Conservation (phyloP, 1,140 invertebrate species). For the Pseudomyrmex pallidus region DNA sequence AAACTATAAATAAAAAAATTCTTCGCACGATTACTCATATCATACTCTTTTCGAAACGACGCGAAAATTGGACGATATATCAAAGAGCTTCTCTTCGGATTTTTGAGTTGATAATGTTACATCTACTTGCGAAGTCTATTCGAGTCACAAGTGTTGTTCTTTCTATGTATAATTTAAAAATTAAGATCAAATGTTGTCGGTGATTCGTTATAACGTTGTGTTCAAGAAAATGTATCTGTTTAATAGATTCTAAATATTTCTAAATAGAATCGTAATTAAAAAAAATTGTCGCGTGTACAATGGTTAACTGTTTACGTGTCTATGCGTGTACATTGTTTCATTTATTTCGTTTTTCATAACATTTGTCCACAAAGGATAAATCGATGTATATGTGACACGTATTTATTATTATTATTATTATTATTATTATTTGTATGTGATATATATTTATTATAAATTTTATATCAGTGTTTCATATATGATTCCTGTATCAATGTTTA, state of each 20-base stretch:
- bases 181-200: constrained; percentile 2
- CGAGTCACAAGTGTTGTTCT: constrained; percentile 33
- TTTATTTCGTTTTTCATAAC: neutral
- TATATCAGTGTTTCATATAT: neutral
- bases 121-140: constrained; percentile 64
- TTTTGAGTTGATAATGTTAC: constrained; percentile 64
- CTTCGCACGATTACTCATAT: constrained; percentile 74
- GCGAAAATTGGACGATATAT: constrained; percentile 63
- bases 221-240: neutral
- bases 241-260: constrained; percentile 22
- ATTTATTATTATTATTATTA: neutral
- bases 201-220: neutral
- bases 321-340: constrained; percentile 4
- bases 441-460: constrained; percentile 17
- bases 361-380: neutral
- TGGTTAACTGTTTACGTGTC: neutral
- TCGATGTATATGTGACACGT: no score
- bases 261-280: neutral
- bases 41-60: constrained; percentile 67
- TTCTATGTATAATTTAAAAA: constrained; percentile 51
- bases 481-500: constrained; percentile 18
- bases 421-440: neutral
- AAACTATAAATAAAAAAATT: constrained; percentile 2
- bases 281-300: neutral
- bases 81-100: constrained; percentile 48